These are phyloP conservation scores for Phalacrocorax pelagicus DNA, from an alignment of 2,113 vertebrate genomes.

Conservation along the genomic window DNA sequence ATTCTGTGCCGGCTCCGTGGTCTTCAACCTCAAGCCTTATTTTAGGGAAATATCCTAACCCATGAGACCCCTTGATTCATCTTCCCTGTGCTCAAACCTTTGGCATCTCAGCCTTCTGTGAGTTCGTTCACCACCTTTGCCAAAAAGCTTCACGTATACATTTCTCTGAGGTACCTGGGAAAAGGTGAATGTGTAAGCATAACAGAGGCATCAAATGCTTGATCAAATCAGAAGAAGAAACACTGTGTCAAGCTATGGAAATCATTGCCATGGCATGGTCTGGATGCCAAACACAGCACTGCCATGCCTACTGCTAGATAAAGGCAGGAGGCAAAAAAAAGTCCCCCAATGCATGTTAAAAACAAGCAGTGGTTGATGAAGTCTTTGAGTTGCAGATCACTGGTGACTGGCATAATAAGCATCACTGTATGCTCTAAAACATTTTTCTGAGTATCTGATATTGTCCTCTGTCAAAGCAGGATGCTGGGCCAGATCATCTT, in stretches of 20 bases:
- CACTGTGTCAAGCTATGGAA: not conserved
- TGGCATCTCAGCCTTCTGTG: not conserved
- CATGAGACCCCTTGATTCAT: not conserved
- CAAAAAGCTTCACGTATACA: not conserved
- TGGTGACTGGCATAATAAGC: not conserved
- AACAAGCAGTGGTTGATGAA: not conserved
- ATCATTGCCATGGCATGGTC: accelerated
- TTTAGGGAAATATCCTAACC: not conserved
- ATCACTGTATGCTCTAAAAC: not conserved
- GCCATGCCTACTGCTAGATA: not conserved
- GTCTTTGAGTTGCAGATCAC: not conserved
- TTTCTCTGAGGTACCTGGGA: not conserved
- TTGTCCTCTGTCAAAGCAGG: not conserved
- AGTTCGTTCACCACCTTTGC: not conserved
- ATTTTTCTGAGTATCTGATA: not conserved
- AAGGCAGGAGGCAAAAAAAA: not conserved
- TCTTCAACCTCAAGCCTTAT: not conserved
- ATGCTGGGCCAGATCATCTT: not conserved
- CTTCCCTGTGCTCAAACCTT: not conserved
- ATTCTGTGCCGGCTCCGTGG: not conserved
- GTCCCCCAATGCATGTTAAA: accelerated
- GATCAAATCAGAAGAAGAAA: not conserved
- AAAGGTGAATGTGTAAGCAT: not conserved
- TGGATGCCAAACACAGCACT: not conserved
- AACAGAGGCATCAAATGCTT: not conserved